Percentiles rank a stretch among this genome's conserved stretches.
Evolutionary conservation across 2,797 vertebrate genomes (phyloP).

Genomic region (Urophycis tenuis): DNA sequence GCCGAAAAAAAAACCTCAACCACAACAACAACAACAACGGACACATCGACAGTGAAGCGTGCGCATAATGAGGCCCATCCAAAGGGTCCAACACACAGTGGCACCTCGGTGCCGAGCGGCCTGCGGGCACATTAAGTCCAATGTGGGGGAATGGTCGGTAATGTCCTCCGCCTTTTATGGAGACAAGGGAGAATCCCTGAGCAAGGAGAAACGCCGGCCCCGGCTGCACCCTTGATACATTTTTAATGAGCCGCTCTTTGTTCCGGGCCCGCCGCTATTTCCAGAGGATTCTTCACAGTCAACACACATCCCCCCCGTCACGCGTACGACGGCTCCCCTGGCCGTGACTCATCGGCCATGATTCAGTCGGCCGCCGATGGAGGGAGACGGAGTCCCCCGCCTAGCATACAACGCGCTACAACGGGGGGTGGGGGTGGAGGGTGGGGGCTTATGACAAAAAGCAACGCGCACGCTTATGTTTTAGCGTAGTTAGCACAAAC

Average conservation of each 20-base stretch:
- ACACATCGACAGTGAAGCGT: not conserved
- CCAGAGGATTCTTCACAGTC: constrained; percentile 43
- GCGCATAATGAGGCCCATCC: not conserved
- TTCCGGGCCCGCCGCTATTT: constrained; percentile 43
- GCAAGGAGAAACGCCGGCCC: constrained; percentile 42
- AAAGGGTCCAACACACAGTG: no score
- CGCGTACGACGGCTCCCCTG: constrained; percentile 10
- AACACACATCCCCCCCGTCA: constrained; percentile 39
- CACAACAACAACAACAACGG: no score
- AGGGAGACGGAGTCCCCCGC: not conserved
- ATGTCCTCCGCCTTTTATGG: constrained; percentile 38
- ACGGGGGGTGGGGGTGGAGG: no score
- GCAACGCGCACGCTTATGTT: not conserved
- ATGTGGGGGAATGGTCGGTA: constrained; percentile 28
- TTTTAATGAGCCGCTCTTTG: constrained; percentile 52
- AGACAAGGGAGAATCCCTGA: constrained; percentile 45
- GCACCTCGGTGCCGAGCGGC: no score
- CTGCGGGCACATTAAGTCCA: constrained; percentile 12
- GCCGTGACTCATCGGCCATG: constrained; percentile 7
- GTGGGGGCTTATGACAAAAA: not conserved
- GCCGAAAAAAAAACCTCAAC: no score
- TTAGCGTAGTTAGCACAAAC: not conserved
- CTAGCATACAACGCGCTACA: no score
- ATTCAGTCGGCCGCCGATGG: not conserved
- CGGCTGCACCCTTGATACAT: constrained; percentile 48